phyloP scores from a whole-genome alignment of 2,888 invertebrate genomes.

The Sesamia inferens region DNA sequence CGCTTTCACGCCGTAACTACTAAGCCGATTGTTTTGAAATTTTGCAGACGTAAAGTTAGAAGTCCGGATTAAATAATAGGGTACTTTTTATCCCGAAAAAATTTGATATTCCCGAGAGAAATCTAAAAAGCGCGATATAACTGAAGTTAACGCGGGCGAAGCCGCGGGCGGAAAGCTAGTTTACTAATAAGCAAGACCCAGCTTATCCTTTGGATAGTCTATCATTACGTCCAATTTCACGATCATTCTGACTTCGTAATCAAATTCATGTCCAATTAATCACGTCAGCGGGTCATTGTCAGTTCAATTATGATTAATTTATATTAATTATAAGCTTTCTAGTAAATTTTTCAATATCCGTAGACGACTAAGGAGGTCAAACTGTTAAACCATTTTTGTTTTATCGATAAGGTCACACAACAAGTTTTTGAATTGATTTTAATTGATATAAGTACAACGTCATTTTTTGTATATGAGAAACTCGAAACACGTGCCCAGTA shows the following conservation, averaged over 20 bases:
- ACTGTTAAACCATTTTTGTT: conserved; percentile 9
- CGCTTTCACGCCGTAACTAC: no score
- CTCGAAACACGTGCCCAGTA: no score
- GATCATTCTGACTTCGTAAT: conserved; percentile 22
- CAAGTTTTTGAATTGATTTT: conserved; percentile 3
- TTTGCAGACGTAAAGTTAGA: no score
- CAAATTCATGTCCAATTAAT: conserved; percentile 26
- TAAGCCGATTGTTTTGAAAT: no score
- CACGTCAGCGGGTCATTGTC: conserved; percentile 55
- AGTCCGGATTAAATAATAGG: no score
- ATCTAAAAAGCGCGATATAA: no score
- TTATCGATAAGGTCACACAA: conserved; percentile 20
- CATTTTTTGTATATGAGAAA: no score
- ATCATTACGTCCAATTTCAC: conserved; percentile 38
- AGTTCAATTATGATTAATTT: conserved; percentile 52
- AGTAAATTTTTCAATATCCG: conserved; percentile 32
- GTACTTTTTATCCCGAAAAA: no score
- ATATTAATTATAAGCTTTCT: conserved; percentile 59
- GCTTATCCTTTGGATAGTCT: not conserved
- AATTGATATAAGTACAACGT: conserved; percentile 16
- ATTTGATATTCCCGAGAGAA: no score
- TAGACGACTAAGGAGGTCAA: conserved; percentile 44
- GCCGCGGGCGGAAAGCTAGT: no score
- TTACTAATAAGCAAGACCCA: not conserved
- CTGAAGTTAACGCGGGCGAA: no score